Evolutionary conservation across 2,113 vertebrate species (phyloP).

Genomic region (Cervus canadensis): DNA sequence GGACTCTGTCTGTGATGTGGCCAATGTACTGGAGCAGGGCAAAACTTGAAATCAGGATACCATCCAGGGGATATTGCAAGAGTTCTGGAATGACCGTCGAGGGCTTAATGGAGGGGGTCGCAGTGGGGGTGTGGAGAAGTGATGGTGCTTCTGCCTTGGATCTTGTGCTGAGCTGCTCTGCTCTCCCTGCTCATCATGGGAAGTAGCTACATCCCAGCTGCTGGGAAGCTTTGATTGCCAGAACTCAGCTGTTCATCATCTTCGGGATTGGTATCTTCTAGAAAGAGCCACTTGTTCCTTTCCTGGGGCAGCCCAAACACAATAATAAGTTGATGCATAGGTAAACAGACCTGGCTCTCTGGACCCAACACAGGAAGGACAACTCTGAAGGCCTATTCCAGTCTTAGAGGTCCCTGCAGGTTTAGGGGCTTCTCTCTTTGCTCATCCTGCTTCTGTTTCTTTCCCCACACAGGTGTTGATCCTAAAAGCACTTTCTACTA

Average conservation of each 20-base stretch:
- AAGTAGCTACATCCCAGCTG: neutral
- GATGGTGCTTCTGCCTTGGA: neutral
- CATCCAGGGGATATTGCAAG: no score
- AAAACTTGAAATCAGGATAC: neutral
- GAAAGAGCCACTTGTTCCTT: neutral
- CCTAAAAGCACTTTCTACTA: neutral
- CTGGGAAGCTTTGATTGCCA: neutral
- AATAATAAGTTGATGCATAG: neutral
- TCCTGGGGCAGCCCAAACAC: neutral
- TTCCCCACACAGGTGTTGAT: neutral
- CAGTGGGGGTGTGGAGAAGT: neutral
- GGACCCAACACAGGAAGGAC: neutral
- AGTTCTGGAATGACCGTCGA: neutral
- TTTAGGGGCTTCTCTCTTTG: neutral
- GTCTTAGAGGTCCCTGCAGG: neutral
- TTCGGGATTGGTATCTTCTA: neutral
- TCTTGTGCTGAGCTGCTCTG: neutral
- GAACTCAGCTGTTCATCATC: neutral
- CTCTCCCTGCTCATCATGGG: fast-evolving
- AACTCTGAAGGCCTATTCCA: neutral
- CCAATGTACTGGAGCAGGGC: neutral
- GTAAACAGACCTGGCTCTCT: neutral
- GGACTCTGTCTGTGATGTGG: neutral
- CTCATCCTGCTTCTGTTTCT: neutral
- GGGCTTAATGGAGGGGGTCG: neutral